Evolutionary conservation across 2,888 invertebrate species (phyloP).

Genomic region (Perizoma affinitatum): DNA sequence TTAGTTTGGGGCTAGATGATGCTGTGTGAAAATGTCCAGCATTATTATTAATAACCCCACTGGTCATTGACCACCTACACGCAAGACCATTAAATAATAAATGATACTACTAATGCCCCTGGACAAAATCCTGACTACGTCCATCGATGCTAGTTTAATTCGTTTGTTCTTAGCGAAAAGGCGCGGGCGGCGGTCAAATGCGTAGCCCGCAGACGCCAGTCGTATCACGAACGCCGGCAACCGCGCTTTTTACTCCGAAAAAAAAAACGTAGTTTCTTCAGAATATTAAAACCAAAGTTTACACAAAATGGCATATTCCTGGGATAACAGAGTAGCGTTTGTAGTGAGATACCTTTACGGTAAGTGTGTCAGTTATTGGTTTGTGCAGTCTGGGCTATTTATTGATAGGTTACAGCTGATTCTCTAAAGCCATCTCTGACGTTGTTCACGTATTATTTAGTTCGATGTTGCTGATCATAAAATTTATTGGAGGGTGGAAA

Average conservation of each 20-base stretch:
- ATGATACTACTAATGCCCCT: not conserved
- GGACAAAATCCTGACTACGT: constrained; percentile 2
- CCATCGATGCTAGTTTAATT: constrained; percentile 39
- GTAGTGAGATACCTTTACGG: constrained; percentile 92
- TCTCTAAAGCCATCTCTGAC: not conserved
- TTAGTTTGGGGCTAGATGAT: too few species aligned
- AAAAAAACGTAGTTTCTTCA: constrained; percentile 14
- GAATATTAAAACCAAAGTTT: constrained; percentile 1
- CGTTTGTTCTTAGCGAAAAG: constrained; percentile 48
- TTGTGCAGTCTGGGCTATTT: constrained; percentile 21
- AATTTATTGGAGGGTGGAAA: too few species aligned
- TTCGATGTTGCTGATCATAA: too few species aligned
- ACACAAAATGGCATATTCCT: constrained; percentile 88
- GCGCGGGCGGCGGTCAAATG: constrained; percentile 59
- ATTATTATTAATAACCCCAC: too few species aligned
- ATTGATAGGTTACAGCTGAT: constrained; percentile 26
- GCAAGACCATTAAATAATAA: too few species aligned
- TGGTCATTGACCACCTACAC: too few species aligned
- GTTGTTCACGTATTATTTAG: not conserved
- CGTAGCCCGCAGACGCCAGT: constrained; percentile 27
- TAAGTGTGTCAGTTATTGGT: constrained; percentile 68
- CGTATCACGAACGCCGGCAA: constrained; percentile 25
- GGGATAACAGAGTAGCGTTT: constrained; percentile 93
- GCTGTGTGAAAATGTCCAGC: too few species aligned
- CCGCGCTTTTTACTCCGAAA: constrained; percentile 31